Percentiles rank a stretch among this genome's conserved stretches.
Evolutionary conservation across 2,113 vertebrate genomes (phyloP).

Genomic region (Platanista minor): DNA sequence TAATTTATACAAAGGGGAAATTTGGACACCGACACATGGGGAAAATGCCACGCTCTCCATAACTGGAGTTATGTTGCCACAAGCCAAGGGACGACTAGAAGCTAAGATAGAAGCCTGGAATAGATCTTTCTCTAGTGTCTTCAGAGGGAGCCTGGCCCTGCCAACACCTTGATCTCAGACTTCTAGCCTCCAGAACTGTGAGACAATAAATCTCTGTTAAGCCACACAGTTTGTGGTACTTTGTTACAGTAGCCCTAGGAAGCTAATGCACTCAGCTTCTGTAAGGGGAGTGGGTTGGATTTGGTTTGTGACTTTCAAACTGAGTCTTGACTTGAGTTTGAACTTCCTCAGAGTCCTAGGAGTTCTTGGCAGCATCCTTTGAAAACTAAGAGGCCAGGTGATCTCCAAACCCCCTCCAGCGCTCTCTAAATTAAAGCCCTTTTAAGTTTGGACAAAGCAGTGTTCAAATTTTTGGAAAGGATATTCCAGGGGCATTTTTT

Average conservation of each 20-base stretch:
- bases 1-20: not conserved
- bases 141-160: not conserved
- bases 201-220: not conserved
- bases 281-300: not conserved
- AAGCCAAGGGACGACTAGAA: not conserved
- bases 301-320: not conserved
- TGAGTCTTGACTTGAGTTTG: not conserved
- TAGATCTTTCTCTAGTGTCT: not conserved
- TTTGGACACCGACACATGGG: not conserved
- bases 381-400: not conserved
- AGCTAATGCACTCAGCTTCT: not conserved
- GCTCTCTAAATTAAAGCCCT: not conserved
- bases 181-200: not conserved
- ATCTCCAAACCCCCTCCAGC: not conserved
- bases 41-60: not conserved
- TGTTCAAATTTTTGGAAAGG: not conserved
- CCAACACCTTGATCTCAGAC: not conserved
- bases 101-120: not conserved
- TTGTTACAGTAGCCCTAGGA: not conserved
- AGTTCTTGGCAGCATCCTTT: not conserved
- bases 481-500: not conserved
- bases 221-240: not conserved
- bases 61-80: not conserved
- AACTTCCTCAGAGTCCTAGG: not conserved
- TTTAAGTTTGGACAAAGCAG: not conserved